Conservation (phyloP, 1,140 invertebrate species). For the Proctacanthus coquilletti region DNA sequence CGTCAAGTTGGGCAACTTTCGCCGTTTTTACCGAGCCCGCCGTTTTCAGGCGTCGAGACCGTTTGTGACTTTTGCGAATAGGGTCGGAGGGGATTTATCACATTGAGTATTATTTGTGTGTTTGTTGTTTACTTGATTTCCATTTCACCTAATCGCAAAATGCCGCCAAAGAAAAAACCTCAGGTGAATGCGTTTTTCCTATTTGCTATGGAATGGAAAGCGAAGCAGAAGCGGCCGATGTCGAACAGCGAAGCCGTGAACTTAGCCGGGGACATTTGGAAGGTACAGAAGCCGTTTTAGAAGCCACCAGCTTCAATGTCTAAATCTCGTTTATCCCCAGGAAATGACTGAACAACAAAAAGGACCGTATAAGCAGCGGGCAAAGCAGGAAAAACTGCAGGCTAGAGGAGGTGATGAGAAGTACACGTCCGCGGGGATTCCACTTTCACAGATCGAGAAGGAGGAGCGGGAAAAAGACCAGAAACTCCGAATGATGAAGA, state of each 20-base stretch:
- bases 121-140: too few species aligned
- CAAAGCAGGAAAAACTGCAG: conserved; percentile 13
- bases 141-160: too few species aligned
- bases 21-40: too few species aligned
- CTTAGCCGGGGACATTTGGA: conserved; percentile 7
- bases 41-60: too few species aligned
- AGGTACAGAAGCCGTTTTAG: conserved; percentile 2
- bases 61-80: too few species aligned
- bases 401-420: conserved; percentile 7
- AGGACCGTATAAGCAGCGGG: conserved; percentile 8
- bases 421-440: conserved; percentile 12
- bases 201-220: conserved; percentile 9
- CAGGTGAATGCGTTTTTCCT: conserved; percentile 10
- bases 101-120: too few species aligned
- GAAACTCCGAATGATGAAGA: conserved; percentile 11
- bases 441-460: conserved; percentile 8
- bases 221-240: conserved; percentile 2
- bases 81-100: too few species aligned
- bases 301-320: not conserved
- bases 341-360: conserved; percentile 6
- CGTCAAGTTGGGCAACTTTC: too few species aligned
- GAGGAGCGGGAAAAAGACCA: conserved; percentile 7
- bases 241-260: conserved; percentile 1
- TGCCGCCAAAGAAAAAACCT: conserved; percentile 7
- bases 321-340: conserved; percentile 3